Base-by-base conservation (phyloP, 92 coral and sea anemone genomes). In the Epizoanthus fatuus region DNA sequence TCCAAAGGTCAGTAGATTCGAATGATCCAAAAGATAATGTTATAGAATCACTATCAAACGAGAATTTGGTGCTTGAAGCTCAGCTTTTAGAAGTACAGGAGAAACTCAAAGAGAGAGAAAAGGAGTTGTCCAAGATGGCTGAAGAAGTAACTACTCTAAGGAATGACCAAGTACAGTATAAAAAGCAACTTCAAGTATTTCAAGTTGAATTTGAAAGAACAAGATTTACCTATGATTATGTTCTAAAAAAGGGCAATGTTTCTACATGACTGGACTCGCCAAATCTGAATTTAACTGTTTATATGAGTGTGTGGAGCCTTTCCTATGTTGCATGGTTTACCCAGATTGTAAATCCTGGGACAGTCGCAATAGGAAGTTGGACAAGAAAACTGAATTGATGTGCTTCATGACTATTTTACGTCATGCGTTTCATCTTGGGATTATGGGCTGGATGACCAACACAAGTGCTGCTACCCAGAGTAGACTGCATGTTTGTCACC, bases 361-460 rank as follows among this genome's bases (percentile, higher is more conserved):
- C 72, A 38, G 52, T 49, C 57, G 90, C 47, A 79, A 78, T 58
- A 78, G 85, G 25, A 86, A 79, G 57, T 45, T 86, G 80, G 80
- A 86, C 69, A 69, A 49, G 47, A 79, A 58, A 71, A 84, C 89
- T 84, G 89, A 77, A 56, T 66, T 89, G 63, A 57, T 89, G 92
- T 63, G 73, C 44, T 89, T 77, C 80, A 20, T 85, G 93, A 89
- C 93, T 15, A 63, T 79, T 75, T 64, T 45, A 42, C 79, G 64
- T 37, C 88, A 83, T 47, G 79, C 81, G 19, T 81, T 69, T 38
- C 81, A 89, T 69, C 86, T 89, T 22, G 92, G 92, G 32, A 71
- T 85, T 25, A 79, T 90, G 71, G 87, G 69, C 15, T 89, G 86
- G 85, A 81, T 81, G 92, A 70, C 86, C 1, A 78, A 72, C 15